Percentiles rank a stretch among this genome's conserved stretches.
Conservation (phyloP, 1,140 invertebrate genomes). For the Eciton burchellii region DNA sequence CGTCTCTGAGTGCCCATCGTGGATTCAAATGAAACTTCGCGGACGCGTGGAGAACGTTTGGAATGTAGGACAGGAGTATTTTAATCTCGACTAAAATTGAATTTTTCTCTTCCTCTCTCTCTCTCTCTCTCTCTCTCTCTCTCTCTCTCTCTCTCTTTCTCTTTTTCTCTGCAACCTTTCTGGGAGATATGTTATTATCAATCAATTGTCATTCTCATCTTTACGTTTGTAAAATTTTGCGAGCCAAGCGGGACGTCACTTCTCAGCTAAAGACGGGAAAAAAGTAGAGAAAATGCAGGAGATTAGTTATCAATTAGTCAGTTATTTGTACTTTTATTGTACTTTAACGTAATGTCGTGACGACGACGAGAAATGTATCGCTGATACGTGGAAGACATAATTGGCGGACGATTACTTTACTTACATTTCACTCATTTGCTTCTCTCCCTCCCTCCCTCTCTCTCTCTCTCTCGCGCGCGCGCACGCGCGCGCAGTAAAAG, state of each 20-base stretch:
- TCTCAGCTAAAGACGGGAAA: background rate
- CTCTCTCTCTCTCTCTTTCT: background rate
- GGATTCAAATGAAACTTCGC: constrained; percentile 1
- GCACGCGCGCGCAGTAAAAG: constrained; percentile 1
- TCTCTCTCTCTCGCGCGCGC: no score
- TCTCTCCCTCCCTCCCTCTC: no score
- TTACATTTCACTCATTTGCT: constrained; percentile 5
- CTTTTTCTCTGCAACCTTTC: background rate
- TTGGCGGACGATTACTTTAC: constrained; percentile 2
- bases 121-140: background rate
- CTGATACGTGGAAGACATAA: background rate
- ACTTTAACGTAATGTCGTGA: background rate
- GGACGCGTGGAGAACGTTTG: background rate
- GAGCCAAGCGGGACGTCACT: background rate
- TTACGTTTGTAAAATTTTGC: background rate
- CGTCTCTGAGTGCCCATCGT: constrained; percentile 9
- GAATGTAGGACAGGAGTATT: background rate
- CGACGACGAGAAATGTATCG: background rate
- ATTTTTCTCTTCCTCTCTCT: background rate
- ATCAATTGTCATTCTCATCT: constrained; percentile 6
- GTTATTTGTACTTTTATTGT: no score
- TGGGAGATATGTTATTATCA: constrained; percentile 6
- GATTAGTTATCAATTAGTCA: no score
- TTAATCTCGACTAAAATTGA: background rate
- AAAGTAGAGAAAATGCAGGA: background rate